Conservation (phyloP, 2,888 invertebrate species). For the Hesperia comma region DNA sequence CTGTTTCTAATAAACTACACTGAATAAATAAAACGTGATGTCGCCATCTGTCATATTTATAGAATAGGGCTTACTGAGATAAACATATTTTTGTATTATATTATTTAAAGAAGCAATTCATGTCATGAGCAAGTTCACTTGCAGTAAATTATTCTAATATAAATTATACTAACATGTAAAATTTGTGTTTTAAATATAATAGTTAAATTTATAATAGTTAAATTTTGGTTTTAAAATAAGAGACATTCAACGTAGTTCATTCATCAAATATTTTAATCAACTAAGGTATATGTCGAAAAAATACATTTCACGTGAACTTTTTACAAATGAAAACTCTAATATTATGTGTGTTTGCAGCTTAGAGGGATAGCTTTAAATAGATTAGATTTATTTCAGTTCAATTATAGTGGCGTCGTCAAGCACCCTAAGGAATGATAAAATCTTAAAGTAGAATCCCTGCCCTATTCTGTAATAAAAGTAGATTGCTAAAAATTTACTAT, state of each 20-base stretch:
- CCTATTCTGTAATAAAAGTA: background rate
- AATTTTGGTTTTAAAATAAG: too few relatives aligned
- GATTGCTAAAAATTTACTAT: background rate
- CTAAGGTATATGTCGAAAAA: too few relatives aligned
- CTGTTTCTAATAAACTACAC: conserved; percentile 70
- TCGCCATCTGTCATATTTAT: conserved; percentile 57
- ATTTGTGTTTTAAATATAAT: too few relatives aligned
- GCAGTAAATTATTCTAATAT: too few relatives aligned
- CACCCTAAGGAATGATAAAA: background rate
- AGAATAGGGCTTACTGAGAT: conserved; percentile 23
- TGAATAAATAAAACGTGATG: conserved; percentile 57
- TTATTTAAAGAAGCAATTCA: conserved; percentile 5
- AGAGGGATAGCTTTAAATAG: too few relatives aligned
- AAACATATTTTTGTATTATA: conserved; percentile 2
- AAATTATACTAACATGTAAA: too few relatives aligned
- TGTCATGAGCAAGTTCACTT: background rate
- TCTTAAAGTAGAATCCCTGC: background rate
- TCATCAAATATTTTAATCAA: too few relatives aligned
- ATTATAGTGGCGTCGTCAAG: background rate
- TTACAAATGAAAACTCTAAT: too few relatives aligned
- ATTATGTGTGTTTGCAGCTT: too few relatives aligned
- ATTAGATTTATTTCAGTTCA: background rate
- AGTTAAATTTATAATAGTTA: too few relatives aligned
- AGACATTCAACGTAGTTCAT: too few relatives aligned
- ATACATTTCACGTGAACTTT: too few relatives aligned